Evolutionary conservation across 2,113 vertebrate genomes (phyloP).

Genomic region (Scartelaos histophorus): DNA sequence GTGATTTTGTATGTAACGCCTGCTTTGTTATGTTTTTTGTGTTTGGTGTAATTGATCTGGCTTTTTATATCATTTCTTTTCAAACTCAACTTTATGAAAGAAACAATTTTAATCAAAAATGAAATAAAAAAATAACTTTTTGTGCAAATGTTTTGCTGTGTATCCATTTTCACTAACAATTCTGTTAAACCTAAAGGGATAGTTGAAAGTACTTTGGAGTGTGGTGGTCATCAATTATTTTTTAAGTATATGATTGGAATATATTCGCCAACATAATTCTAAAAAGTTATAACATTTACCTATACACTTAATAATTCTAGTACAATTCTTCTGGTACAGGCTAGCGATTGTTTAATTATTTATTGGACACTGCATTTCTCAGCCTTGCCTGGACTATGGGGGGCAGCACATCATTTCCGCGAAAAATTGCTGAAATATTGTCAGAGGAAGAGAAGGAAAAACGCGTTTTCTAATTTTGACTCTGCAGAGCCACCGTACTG

Average conservation of each 20-base stretch:
- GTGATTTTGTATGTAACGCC: neutral
- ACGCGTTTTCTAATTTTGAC: conserved; percentile 29
- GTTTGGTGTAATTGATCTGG: neutral
- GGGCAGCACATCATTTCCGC: neutral
- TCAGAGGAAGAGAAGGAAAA: neutral
- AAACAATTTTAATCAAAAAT: neutral
- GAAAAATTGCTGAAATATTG: neutral
- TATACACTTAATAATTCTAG: no score
- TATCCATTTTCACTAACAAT: neutral
- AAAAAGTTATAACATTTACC: no score
- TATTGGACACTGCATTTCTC: neutral
- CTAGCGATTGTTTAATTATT: no score
- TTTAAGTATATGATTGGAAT: no score
- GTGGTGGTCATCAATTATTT: no score
- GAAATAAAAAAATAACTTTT: neutral
- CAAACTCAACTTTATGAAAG: neutral
- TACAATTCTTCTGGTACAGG: no score
- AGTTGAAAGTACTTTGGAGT: neutral
- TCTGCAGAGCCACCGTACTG: conserved; percentile 61
- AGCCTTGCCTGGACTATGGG: neutral
- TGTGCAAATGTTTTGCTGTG: neutral
- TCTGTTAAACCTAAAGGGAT: neutral
- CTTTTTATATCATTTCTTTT: neutral
- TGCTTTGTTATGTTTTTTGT: neutral
- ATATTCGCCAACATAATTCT: no score